phyloP scores from a whole-genome alignment of 2,888 invertebrate genomes.

The Neoascia interrupta region DNA sequence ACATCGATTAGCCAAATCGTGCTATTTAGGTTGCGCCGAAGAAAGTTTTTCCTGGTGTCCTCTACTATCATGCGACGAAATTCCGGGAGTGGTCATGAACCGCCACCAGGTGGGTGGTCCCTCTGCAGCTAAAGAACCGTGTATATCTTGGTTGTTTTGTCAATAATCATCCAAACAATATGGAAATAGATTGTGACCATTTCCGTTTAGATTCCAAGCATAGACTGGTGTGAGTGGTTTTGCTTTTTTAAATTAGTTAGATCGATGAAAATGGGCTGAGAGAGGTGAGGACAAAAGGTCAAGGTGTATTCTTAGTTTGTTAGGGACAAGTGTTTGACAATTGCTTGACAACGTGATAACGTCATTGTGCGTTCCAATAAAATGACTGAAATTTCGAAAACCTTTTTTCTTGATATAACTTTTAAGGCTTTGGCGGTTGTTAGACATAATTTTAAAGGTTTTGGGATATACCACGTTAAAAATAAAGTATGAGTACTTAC shows the following conservation, averaged over 20 bases:
- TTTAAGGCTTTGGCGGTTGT: too few relatives aligned
- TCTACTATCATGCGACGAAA: constrained; percentile 64
- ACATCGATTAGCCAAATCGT: constrained; percentile 68
- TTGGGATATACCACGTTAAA: too few relatives aligned
- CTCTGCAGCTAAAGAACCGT: constrained; percentile 8
- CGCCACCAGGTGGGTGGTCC: constrained; percentile 32
- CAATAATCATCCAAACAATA: constrained; percentile 68
- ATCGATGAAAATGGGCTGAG: constrained; percentile 53
- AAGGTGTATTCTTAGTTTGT: constrained; percentile 48
- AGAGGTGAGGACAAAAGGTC: constrained; percentile 50
- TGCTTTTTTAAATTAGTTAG: constrained; percentile 50
- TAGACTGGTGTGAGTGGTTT: not conserved
- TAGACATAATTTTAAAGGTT: too few relatives aligned
- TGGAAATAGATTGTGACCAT: constrained; percentile 69
- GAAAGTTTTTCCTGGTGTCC: constrained; percentile 57
- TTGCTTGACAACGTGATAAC: too few relatives aligned
- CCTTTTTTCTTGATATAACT: too few relatives aligned
- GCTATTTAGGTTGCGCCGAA: constrained; percentile 58
- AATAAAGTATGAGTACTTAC: too few relatives aligned
- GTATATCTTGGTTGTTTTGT: constrained; percentile 58
- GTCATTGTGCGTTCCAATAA: too few relatives aligned
- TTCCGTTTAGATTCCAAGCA: constrained; percentile 41
- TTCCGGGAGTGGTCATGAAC: constrained; percentile 65
- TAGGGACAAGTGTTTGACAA: too few relatives aligned
- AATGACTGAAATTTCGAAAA: too few relatives aligned